Percentiles rank a stretch among this genome's conserved stretches.
phyloP scores from a whole-genome alignment of 2,113 vertebrate genomes.

The Hucho hucho region DNA sequence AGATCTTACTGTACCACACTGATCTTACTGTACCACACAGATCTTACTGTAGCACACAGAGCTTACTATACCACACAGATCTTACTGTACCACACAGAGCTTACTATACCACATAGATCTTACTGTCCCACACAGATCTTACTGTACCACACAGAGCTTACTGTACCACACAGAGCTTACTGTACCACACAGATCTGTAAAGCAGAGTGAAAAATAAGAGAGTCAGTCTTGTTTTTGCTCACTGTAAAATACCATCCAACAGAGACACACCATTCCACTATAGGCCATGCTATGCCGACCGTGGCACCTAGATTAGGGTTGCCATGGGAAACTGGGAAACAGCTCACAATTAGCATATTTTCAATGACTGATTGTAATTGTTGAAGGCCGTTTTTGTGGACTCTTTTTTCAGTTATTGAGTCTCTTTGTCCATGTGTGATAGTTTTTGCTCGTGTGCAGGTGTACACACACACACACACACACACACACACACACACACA shows the following conservation, averaged over 20 bases:
- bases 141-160: no score
- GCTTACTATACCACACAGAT: no score
- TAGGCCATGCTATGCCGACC: not conserved
- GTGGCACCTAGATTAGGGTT: not conserved
- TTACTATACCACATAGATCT: no score
- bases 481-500: no score
- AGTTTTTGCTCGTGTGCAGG: not conserved
- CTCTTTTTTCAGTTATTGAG: not conserved
- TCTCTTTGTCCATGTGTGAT: no score
- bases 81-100: no score
- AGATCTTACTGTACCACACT: no score
- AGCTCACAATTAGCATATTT: not conserved
- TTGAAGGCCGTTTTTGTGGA: not conserved
- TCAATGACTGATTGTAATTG: not conserved
- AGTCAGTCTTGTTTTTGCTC: not conserved
- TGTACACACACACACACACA: no score
- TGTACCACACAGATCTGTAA: constrained; percentile 5
- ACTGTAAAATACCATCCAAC: not conserved
- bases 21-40: no score
- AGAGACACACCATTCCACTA: constrained; percentile 6
- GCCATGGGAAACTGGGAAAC: constrained; percentile 2
- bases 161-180: no score
- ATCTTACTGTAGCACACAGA: no score
- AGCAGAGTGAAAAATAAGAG: constrained; percentile 1
- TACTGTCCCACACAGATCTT: no score